phyloP scores from a whole-genome alignment of 2,113 vertebrate genomes.

The Puntigrus tetrazona region DNA sequence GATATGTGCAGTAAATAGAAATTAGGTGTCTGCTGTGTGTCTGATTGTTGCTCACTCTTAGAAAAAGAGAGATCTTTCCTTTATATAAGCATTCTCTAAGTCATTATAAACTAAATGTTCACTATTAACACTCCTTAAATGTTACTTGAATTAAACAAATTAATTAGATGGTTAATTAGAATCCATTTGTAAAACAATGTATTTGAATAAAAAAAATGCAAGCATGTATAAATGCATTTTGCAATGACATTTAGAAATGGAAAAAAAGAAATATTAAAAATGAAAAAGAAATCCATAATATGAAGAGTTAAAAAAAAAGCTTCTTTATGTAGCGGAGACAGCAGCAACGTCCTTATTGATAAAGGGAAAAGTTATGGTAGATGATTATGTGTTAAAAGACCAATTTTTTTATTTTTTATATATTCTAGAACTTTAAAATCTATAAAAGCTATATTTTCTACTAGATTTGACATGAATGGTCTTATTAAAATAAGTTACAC shows the following conservation, averaged over 20 bases:
- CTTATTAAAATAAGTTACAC: too few species aligned
- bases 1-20: constrained; percentile 27
- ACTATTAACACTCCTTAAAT: too few species aligned
- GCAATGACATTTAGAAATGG: neutral
- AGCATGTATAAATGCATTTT: too few species aligned
- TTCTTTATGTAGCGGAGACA: neutral
- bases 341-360: neutral
- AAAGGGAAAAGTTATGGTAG: neutral
- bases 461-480: too few species aligned
- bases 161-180: too few species aligned
- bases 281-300: neutral
- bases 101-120: too few species aligned
- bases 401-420: too few species aligned
- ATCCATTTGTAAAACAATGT: neutral
- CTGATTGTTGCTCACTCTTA: neutral
- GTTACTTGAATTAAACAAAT: too few species aligned
- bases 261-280: neutral
- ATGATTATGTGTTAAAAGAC: neutral
- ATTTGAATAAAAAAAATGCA: neutral
- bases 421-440: too few species aligned
- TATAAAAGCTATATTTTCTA: too few species aligned
- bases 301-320: neutral
- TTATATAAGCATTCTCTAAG: neutral
- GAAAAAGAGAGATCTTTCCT: too few species aligned
- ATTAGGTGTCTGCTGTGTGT: neutral